Conservation (phyloP, 2,797 vertebrate species). For the Coracias cyanogaster region DNA sequence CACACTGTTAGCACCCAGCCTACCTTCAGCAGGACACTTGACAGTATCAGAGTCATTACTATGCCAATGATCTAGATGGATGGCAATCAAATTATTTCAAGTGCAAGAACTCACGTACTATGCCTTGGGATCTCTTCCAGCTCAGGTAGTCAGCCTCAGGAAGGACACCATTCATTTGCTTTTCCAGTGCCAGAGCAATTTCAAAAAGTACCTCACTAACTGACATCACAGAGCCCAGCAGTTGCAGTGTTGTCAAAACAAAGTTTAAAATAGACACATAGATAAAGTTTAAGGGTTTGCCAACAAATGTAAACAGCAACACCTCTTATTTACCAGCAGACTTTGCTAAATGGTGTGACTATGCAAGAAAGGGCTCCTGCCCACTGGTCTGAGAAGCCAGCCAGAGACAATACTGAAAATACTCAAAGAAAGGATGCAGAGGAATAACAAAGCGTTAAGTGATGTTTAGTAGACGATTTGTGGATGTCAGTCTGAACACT, state of each 20-base stretch:
- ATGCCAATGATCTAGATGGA: background rate
- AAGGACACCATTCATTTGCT: background rate
- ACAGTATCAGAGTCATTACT: background rate
- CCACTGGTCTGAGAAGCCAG: background rate
- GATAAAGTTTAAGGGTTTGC: background rate
- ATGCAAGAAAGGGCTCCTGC: background rate
- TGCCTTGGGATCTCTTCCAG: background rate
- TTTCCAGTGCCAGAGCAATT: background rate
- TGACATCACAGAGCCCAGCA: background rate
- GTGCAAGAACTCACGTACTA: background rate
- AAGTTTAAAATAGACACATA: constrained; percentile 1
- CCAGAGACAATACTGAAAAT: constrained; percentile 33
- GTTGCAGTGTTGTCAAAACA: constrained; percentile 19
- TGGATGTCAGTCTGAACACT: background rate
- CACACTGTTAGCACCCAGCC: background rate
- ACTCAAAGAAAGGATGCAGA: constrained; percentile 32
- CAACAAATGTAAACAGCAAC: background rate
- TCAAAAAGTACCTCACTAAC: background rate
- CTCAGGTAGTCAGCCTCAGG: background rate
- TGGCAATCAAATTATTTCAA: background rate
- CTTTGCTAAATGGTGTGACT: background rate
- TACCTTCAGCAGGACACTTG: background rate
- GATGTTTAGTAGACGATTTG: background rate
- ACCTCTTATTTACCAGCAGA: background rate
- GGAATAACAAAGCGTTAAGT: background rate